Conservation (phyloP, 2,113 vertebrate genomes). For the Pygoscelis adeliae region DNA sequence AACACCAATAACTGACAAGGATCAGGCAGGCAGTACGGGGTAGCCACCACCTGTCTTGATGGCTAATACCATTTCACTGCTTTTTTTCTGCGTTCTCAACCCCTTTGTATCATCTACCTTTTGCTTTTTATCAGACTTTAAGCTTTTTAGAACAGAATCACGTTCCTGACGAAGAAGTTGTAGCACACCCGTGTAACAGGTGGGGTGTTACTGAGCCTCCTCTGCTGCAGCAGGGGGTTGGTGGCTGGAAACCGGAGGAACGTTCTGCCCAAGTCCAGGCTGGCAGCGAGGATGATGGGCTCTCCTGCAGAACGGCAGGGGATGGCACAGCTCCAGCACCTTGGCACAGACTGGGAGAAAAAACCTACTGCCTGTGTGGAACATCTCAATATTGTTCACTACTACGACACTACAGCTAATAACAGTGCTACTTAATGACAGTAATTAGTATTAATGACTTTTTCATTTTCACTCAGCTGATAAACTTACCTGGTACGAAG, state of each 20-base stretch:
- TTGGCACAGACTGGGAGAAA: background rate
- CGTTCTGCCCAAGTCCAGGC: background rate
- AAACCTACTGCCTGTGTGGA: accelerated
- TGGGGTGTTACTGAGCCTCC: background rate
- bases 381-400: background rate
- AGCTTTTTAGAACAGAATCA: background rate
- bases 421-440: background rate
- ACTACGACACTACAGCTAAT: background rate
- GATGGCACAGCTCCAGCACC: background rate
- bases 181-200: accelerated
- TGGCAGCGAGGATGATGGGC: background rate
- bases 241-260: background rate
- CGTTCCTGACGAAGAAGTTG: background rate
- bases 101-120: background rate
- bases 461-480: background rate
- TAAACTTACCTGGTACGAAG: slow-evolving; percentile 71
- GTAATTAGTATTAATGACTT: background rate
- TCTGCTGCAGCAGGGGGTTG: background rate
- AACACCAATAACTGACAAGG: background rate
- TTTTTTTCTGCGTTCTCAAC: background rate
- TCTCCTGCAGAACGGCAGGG: background rate
- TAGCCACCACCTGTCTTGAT: background rate
- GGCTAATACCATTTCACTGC: background rate
- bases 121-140: background rate
- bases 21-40: background rate